Evolutionary conservation across 2,888 invertebrate species (phyloP).

Genomic region (Rhagonycha fulva): DNA sequence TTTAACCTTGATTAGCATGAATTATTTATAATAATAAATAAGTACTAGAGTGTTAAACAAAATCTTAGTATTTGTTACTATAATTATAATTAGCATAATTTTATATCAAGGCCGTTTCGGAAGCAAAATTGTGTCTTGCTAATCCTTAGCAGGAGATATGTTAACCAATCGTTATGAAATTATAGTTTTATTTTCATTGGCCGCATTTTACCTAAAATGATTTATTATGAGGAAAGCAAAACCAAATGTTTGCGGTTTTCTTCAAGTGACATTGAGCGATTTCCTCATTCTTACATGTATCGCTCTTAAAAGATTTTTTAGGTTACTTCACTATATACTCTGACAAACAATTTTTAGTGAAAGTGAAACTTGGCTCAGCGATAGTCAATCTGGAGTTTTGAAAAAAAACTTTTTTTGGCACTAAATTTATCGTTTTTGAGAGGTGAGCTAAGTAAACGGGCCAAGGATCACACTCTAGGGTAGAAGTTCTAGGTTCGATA

Average conservation of each 20-base stretch:
- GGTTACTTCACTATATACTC: no score
- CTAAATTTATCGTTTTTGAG: no score
- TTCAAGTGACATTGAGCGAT: background rate
- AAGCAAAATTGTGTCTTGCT: background rate
- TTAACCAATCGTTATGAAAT: background rate
- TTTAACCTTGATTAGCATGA: background rate
- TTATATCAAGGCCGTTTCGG: background rate
- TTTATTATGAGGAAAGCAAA: background rate
- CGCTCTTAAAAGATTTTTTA: no score
- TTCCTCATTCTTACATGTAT: background rate
- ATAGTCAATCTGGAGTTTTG: no score
- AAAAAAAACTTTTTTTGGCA: no score
- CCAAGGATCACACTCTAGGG: no score
- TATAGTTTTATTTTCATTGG: background rate
- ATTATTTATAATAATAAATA: background rate
- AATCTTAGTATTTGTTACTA: background rate
- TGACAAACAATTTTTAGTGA: background rate
- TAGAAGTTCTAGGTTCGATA: no score
- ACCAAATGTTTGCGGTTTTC: background rate
- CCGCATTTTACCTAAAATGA: background rate
- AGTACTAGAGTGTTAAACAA: background rate
- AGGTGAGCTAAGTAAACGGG: no score
- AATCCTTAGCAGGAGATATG: background rate
- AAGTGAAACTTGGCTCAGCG: no score
- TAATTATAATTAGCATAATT: background rate